Base-by-base conservation (phyloP, 2,113 vertebrate species). In the Hypocryptadius cinnamomeus region DNA sequence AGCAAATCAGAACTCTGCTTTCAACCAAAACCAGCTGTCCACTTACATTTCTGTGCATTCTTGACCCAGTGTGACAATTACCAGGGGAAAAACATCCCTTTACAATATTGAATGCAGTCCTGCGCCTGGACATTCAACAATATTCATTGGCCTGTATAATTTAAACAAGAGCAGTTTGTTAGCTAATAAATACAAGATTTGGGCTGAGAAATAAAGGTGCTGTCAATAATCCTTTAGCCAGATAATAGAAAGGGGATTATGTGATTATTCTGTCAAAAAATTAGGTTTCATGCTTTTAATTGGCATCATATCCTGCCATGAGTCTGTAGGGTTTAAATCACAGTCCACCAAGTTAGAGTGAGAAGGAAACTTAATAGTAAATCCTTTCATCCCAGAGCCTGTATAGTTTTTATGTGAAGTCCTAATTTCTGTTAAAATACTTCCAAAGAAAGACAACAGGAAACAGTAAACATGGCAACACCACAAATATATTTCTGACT, bases 371-470 rank as follows among this genome's bases (percentile, higher is more conserved):
- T 44, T 86, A 96, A 95, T 82, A 96, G 91, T 94, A 96, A 89
- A 94, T 92, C 93, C 97, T 98, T 98, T 98, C 96, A 98, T 98
- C 97, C 95, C 89, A 89, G 77, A 76, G 64, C 78, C 90, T 92
- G 85, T 89, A 85, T 91, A 66, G 47, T 74, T 97, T 97, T 96
- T 94, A 96, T 96, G 91, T 93, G 91, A 87, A 88, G 85, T 93
- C 88, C 91, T 96, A 97, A 97, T 97, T 98, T 98, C 96, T 97
- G 97, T 86, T 97, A 85, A 95, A 97, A 96, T 91, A 90, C 92
- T 97, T 97, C 96, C 93, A 96, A 95, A 92, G 96, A 96, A 96
- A 97, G 98, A 98, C 97, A 98, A 97, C 97, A 98, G 98, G 97
- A 98, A 98, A 98, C 95, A 92, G 96, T 95, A 97, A 98, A 96